Conservation (phyloP, 2,797 vertebrate genomes). For the Rhinichthys osculus region DNA sequence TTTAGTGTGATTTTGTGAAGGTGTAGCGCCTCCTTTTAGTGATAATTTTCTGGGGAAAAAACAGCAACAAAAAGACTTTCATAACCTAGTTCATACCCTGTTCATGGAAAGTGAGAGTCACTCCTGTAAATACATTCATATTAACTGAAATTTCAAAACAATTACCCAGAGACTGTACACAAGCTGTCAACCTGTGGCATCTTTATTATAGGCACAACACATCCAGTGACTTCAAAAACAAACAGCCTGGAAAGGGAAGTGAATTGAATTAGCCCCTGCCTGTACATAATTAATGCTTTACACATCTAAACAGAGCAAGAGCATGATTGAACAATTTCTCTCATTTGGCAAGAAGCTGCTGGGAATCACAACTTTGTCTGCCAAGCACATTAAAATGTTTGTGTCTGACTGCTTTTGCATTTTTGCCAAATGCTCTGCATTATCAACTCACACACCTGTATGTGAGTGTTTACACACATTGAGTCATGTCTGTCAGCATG, state of each 20-base stretch:
- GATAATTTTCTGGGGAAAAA: not conserved
- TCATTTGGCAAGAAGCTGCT: constrained; percentile 41
- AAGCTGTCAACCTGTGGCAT: constrained; percentile 37
- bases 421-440: constrained; percentile 36
- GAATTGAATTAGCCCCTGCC: constrained; percentile 32
- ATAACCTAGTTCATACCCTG: too few relatives aligned
- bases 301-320: constrained; percentile 23
- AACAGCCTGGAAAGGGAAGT: constrained; percentile 37
- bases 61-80: not conserved
- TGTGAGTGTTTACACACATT: not conserved
- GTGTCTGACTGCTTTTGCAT: constrained; percentile 26
- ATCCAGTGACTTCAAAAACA: constrained; percentile 22
- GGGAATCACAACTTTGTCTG: constrained; percentile 24
- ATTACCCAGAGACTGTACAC: constrained; percentile 7
- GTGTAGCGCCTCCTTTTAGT: not conserved
- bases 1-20: not conserved
- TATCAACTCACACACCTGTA: constrained; percentile 30
- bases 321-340: constrained; percentile 26
- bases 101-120: not conserved
- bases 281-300: constrained; percentile 47
- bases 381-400: constrained; percentile 41
- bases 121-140: not conserved
- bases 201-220: constrained; percentile 7
- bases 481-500: not conserved
- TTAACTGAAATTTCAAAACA: constrained; percentile 5